phyloP scores from a whole-genome alignment of 2,797 vertebrate species.

The Sus cebifrons region DNA sequence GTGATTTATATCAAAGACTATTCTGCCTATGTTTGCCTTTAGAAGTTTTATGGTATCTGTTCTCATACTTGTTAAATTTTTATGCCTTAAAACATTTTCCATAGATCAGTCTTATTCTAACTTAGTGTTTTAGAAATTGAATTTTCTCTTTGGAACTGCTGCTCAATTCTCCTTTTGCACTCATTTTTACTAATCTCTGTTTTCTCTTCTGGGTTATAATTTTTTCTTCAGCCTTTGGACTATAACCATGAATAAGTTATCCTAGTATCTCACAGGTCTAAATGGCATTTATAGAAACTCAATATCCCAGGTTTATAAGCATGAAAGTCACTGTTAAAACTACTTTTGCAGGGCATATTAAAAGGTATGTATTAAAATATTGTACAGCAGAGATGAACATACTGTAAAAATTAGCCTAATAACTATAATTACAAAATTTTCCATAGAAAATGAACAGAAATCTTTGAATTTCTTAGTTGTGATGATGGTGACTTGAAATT shows the following conservation, averaged over 20 bases:
- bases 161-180: slow-evolving; percentile 6
- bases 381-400: background rate
- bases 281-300: background rate
- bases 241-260: background rate
- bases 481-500: background rate
- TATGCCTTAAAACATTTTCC: background rate
- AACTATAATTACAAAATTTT: background rate
- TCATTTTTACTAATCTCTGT: background rate
- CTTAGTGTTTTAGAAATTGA: slow-evolving; percentile 43
- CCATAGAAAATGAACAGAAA: background rate
- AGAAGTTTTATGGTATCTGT: background rate
- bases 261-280: background rate
- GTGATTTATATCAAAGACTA: background rate
- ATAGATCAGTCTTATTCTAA: background rate
- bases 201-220: background rate
- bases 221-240: background rate
- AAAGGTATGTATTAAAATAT: background rate
- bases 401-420: background rate
- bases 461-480: background rate
- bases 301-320: background rate
- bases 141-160: slow-evolving; percentile 7
- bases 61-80: background rate
- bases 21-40: background rate
- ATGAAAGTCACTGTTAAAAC: slow-evolving; percentile 11
- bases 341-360: background rate